Conservation (phyloP, 2,888 invertebrate genomes). For the Drosophila neutralis region DNA sequence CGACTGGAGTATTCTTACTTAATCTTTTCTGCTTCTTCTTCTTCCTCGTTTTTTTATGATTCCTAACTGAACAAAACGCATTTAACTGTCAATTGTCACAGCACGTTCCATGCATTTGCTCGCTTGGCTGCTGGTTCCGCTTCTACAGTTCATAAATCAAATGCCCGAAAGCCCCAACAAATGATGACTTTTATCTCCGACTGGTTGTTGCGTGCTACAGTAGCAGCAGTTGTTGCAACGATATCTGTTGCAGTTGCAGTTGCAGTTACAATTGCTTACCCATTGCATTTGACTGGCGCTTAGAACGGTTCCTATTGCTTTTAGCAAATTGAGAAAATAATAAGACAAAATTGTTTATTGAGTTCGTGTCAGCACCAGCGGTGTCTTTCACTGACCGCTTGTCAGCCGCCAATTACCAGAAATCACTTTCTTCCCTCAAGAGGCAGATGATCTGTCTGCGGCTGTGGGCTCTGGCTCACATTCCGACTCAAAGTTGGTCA, state of each 20-base stretch:
- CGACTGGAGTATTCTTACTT: not conserved
- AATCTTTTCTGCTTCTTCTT: slow-evolving; percentile 16
- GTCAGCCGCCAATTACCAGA: slow-evolving; percentile 52
- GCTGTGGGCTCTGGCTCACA: slow-evolving; percentile 8
- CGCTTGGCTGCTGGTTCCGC: slow-evolving; percentile 45
- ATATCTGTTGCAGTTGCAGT: slow-evolving; percentile 9
- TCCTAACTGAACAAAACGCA: slow-evolving; percentile 64
- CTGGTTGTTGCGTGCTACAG: slow-evolving; percentile 25
- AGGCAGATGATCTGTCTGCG: slow-evolving; percentile 47
- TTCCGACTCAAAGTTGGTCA: slow-evolving; percentile 26
- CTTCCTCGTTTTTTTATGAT: slow-evolving; percentile 8
- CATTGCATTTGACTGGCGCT: slow-evolving; percentile 5
- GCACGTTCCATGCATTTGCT: slow-evolving; percentile 54
- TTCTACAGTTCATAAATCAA: slow-evolving; percentile 23
- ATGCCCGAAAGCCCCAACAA: slow-evolving; percentile 49
- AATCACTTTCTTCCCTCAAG: slow-evolving; percentile 67
- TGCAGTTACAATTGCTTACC: slow-evolving; percentile 6
- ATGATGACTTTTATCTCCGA: slow-evolving; percentile 45
- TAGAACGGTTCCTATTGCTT: slow-evolving; percentile 34
- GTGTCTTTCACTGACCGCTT: slow-evolving; percentile 69
- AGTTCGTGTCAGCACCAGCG: slow-evolving; percentile 52
- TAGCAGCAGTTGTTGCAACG: slow-evolving; percentile 16
- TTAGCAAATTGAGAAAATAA: not conserved
- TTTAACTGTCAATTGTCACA: slow-evolving; percentile 72
- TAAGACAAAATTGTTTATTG: slow-evolving; percentile 20